Base-by-base conservation (phyloP, 2,797 vertebrate species). In the Amphiprion clarkii region DNA sequence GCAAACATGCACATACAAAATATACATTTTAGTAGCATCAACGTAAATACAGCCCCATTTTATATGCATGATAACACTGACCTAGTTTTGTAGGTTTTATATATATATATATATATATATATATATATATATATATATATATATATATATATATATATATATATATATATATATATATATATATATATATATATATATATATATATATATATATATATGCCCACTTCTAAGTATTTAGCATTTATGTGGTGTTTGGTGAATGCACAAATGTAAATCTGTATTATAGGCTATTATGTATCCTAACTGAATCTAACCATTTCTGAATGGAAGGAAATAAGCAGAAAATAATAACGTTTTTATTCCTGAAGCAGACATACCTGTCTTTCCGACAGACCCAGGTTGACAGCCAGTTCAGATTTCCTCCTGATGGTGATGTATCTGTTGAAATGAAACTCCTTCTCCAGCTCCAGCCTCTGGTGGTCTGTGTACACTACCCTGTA, bases 361-460 rank as follows among this genome's bases (percentile, higher is more conserved):
- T 54, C n/a, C 7, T 36, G 29, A 19, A 5, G 10, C 7, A 29
- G 40, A 61, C 76, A 6, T 96, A 99, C 97, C 96, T 99, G 97
- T 97, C 97, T 95, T 85, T 99, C 98, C 17, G 97, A 98, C 82
- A 99, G 95, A 31, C 97, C 96, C 68, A 99, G 95, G 87, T 96
- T 97, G 84, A 96, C 95, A 76, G 98, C 98, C 74, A 99, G 94
- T 60, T 99, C 98, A 58, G 97, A 96, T 88, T 99, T 99, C 89
- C 97, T 96, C 90, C 95, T 95, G 86, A 98, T 98, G 29, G 97
- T 98, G 80, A 99, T 99, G 27, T 99, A 98, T 94, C 96, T 96
- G 93, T 97, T 98, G 92, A 96, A 98, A 85, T 98, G 97, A 92
- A 99, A 99, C 92, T 99, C 97, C 82, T 99, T 99, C 91, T 99